Evolutionary conservation across 2,113 vertebrate species (phyloP).

Genomic region (Aythya baeri): DNA sequence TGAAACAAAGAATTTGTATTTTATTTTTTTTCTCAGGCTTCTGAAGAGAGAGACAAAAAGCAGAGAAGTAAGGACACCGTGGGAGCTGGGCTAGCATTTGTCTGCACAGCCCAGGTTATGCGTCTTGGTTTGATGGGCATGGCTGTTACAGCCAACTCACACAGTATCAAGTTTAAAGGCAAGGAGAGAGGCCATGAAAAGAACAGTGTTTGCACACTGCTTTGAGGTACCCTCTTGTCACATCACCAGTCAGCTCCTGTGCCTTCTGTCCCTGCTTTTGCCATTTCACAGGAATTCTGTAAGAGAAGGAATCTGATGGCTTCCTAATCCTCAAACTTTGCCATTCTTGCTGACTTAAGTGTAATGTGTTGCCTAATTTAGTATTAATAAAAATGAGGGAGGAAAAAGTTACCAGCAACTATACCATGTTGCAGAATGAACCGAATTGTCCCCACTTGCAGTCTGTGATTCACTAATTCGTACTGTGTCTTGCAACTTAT

Average conservation of each 20-base stretch:
- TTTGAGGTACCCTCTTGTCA: neutral
- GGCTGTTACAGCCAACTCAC: neutral
- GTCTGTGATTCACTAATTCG: neutral
- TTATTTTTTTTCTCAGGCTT: neutral
- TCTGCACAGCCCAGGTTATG: neutral
- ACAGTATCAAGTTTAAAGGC: slow-evolving; percentile 34
- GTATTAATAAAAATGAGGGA: neutral
- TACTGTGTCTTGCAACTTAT: neutral
- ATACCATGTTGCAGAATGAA: neutral
- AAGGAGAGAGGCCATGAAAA: neutral
- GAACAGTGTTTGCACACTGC: neutral
- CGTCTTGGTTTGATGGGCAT: neutral
- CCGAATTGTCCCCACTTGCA: neutral
- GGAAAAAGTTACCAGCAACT: neutral
- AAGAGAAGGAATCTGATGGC: neutral
- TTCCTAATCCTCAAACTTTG: neutral
- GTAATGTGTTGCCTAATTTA: neutral
- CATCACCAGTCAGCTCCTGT: neutral
- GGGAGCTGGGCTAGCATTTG: neutral
- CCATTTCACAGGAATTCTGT: neutral
- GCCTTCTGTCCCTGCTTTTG: neutral
- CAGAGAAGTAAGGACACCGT: neutral
- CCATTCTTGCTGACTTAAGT: neutral
- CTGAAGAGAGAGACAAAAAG: neutral
- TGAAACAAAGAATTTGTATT: neutral